Percentiles rank a stretch among this genome's conserved stretches.
These are phyloP conservation scores for Petrolisthes manimaculis DNA, from an alignment of 2,888 invertebrate species.

Conservation along the genomic window DNA sequence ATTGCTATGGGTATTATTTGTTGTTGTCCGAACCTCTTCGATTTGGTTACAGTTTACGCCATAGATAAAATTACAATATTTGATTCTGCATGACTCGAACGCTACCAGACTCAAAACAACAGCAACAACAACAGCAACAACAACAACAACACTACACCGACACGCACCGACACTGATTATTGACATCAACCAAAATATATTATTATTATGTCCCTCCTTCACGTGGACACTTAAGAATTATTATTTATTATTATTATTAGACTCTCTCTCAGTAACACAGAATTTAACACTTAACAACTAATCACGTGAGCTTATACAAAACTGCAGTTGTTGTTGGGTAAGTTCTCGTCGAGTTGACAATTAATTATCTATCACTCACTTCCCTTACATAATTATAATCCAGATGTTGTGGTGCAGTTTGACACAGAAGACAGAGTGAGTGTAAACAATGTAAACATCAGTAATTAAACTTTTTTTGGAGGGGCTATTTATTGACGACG, in stretches of 20 bases:
- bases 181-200: constrained; percentile 13
- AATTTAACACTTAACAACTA: background rate
- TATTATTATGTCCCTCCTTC: background rate
- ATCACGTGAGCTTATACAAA: background rate
- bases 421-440: background rate
- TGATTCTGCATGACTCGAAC: constrained; percentile 11
- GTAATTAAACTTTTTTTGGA: background rate
- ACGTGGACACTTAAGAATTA: background rate
- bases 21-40: background rate
- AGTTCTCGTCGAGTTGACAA: background rate
- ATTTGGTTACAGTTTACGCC: constrained; percentile 5
- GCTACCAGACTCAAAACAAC: background rate
- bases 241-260: background rate
- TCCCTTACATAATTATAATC: background rate
- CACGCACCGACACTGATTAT: constrained; percentile 5
- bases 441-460: background rate
- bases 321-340: background rate
- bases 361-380: background rate
- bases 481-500: too few relatives aligned
- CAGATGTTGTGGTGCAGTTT: background rate
- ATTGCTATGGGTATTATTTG: background rate
- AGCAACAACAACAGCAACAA: background rate
- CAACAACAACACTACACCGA: background rate
- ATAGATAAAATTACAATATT: background rate
- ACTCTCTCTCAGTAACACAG: background rate